Evolutionary conservation across 2,113 vertebrate species (phyloP), one percentile per base, ranked within the genome.

Genomic region (Amphiprion percula): DNA sequence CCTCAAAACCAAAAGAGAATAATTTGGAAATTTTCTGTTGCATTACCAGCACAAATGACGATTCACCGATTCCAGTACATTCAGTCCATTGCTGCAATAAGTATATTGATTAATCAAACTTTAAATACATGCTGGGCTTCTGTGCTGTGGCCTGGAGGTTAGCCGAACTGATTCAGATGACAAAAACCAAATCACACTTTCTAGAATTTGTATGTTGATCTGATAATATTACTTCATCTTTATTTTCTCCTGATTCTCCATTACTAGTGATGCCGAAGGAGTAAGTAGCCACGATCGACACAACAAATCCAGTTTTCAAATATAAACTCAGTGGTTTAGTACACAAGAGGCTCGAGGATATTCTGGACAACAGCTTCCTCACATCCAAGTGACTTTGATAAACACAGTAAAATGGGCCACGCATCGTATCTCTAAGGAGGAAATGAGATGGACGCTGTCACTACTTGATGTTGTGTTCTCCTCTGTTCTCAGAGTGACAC

Each of bases 311-410:
- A 21, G 10, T 67, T 52, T 64, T 72, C 1, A 46, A 5, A 66
- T 28, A 60, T 23, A 53, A 50, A 15, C 3, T 60, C 46, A 79
- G 26, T 26, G 60, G 26, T 60, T 41, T 23, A 53, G 1, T 55
- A 49, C 23, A 37, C 46, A 11, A 9, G 17, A 16, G 37, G 41
- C 26, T 62, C 4, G 4, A 21, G 19, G 71, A 64, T 53, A 26
- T 30, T 17, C 28, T 33, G 28, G 37, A 46, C 44, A 16, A 28
- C 39, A 50, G 67, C 70, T 37, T 71, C 30, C 59, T 60, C 9
- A 30, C 74, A 68, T 68, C 63, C 54, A 39, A 10, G 5, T 60
- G 30, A 73, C 74, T 87, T 79, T 89, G 61, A 77, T 65, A 52
- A 61, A 33, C 39, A 68, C 74, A 52, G 23, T 55, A 67, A 21